Evolutionary conservation across 2,113 vertebrate genomes (phyloP), one percentile per base, ranked within the genome.

Genomic region (Alosa alosa): DNA sequence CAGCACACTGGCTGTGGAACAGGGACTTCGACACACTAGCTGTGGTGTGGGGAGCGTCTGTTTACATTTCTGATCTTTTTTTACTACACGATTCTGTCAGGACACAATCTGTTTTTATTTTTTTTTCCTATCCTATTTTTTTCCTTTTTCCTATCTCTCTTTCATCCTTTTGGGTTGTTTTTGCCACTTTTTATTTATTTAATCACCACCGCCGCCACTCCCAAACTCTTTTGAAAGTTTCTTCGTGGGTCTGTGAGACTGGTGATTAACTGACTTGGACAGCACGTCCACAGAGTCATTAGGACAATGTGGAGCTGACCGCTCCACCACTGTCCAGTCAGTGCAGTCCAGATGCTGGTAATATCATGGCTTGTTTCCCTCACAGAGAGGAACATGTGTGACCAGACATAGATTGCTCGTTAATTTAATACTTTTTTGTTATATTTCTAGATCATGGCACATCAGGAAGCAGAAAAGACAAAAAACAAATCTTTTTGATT

Each of bases 401-500:
- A 36, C 44, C 31, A 50, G 50, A 83, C 81, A 68, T 39, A n/a
- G 60, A 72, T 31, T 83, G 81, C 84, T 88, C 84, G 60, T 88
- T 85, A 85, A 78, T 83, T 36, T 25, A 49, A 86, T 86, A 39
- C 47, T 86, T 82, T 84, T 45, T 60, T 86, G 20, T 45, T 82
- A 57, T n/a, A 46, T 75, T 60, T 44, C 86, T 52, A 31, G n/a
- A 81, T 60, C 82, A 78, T 60, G 85, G 47, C 83, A 81, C 81
- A 78, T 82, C 47, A 75, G 4, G 46, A 36, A 20, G 57, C 2
- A 39, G 46, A 78, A 72, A 68, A 31, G 72, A 68, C 17, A 18
- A 64, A 64, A 72, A 72, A 84, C n/a, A 84, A 84, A 81, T 36
- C 15, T 2, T 86, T 86, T 72, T 83, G 84, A 64, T 20, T 87